Evolutionary conservation across 2,888 invertebrate genomes (phyloP).

Genomic region (Plutella xylostella): DNA sequence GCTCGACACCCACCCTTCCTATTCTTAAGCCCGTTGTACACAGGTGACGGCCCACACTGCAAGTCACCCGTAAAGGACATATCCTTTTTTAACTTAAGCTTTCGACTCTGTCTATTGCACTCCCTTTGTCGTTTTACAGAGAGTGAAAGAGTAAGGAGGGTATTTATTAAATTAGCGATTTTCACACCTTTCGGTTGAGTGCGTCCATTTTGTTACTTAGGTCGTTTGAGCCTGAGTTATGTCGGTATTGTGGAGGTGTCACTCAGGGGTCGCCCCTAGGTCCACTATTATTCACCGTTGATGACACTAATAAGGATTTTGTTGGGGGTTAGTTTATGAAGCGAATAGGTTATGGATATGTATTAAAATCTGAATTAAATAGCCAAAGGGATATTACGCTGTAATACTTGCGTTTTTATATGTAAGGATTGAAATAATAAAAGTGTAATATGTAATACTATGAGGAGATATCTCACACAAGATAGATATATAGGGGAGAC

Average conservation of each 20-base stretch:
- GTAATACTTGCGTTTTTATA: too few relatives aligned
- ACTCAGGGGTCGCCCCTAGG: background rate
- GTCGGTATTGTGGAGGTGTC: background rate
- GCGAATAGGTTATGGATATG: background rate
- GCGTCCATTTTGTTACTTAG: conserved; percentile 1
- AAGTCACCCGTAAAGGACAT: too few relatives aligned
- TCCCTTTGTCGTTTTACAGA: background rate
- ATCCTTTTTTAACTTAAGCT: too few relatives aligned
- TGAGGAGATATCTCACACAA: too few relatives aligned
- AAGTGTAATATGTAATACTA: too few relatives aligned
- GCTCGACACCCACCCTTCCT: too few relatives aligned
- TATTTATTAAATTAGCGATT: conserved; percentile 27
- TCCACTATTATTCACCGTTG: background rate
- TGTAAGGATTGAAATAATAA: too few relatives aligned
- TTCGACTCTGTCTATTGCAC: background rate
- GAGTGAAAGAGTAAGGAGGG: conserved; percentile 17
- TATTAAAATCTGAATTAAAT: too few relatives aligned
- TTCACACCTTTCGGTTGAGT: conserved; percentile 3
- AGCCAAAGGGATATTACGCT: too few relatives aligned
- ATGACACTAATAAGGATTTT: background rate
- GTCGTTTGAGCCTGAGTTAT: background rate
- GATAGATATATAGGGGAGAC: too few relatives aligned
- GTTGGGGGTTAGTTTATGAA: background rate
- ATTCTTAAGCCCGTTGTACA: conserved; percentile 5
- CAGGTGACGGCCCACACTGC: background rate